Conservation (phyloP, 2,797 vertebrate species). For the Etheostoma perlongum region DNA sequence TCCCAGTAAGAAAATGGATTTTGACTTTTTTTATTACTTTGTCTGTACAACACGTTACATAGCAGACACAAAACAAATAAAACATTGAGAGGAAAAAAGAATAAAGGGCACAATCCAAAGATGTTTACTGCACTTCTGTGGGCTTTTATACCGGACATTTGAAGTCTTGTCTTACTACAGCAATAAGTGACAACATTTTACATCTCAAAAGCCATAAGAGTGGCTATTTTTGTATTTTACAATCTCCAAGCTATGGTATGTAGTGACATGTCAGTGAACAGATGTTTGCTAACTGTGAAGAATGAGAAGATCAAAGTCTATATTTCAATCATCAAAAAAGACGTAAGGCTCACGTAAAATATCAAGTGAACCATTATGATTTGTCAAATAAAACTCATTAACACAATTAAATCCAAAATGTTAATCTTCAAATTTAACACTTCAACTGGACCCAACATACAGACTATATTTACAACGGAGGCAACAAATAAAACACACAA, state of each 20-base stretch:
- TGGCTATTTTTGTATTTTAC: constrained; percentile 57
- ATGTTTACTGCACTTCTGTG: constrained; percentile 51
- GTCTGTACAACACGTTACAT: constrained; percentile 80
- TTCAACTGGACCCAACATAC: constrained; percentile 71
- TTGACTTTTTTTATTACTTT: constrained; percentile 82
- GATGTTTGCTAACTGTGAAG: constrained; percentile 35
- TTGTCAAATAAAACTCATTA: constrained; percentile 62
- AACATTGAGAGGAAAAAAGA: constrained; percentile 66
- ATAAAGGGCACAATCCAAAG: constrained; percentile 67
- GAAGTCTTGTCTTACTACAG: constrained; percentile 50
- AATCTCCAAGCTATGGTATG: constrained; percentile 62
- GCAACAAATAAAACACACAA: constrained; percentile 65
- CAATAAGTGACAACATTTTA: constrained; percentile 49
- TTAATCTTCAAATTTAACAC: constrained; percentile 66
- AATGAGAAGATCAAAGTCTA: constrained; percentile 38
- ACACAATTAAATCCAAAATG: constrained; percentile 57
- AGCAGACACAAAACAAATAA: constrained; percentile 72
- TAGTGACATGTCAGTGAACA: constrained; percentile 46
- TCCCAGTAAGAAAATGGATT: constrained; percentile 15
- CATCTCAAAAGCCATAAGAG: constrained; percentile 47
- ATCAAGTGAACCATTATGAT: constrained; percentile 38
- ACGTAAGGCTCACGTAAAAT: constrained; percentile 27
- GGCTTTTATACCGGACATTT: constrained; percentile 47
- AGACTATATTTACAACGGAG: constrained; percentile 78
- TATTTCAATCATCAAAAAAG: constrained; percentile 49